A percentile compares a stretch with the other conserved stretches of the same genome.
These are phyloP conservation scores for Pelmatolapia mariae DNA, from an alignment of 2,113 vertebrate species.

Conservation along the genomic window DNA sequence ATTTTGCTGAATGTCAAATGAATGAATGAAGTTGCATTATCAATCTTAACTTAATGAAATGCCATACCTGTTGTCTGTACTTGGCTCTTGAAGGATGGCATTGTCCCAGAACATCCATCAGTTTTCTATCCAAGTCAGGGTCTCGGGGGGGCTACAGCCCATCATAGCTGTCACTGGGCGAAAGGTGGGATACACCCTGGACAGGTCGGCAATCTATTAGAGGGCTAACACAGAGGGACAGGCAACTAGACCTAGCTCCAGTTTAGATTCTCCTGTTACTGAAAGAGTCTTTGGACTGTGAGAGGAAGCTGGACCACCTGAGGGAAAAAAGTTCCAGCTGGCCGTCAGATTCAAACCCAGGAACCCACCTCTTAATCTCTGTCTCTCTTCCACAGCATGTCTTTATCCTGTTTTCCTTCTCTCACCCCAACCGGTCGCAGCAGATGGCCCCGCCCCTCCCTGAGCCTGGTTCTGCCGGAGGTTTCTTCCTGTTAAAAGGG, in stretches of 20 bases:
- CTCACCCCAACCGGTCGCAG: no score
- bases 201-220: neutral
- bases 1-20: neutral
- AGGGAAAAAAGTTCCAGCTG: rapidly evolving
- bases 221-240: neutral
- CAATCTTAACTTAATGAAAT: neutral
- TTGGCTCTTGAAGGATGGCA: neutral
- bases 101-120: neutral
- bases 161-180: neutral
- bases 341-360: rapidly evolving
- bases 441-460: no score
- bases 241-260: neutral
- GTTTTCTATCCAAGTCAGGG: neutral
- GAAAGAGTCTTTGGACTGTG: neutral
- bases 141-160: neutral
- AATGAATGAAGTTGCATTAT: neutral
- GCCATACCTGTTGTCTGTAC: neutral
- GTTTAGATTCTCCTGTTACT: neutral
- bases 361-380: neutral
- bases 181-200: neutral
- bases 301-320: neutral
- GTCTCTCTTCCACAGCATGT: no score
- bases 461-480: no score
- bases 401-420: no score
- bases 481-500: no score